Base-by-base conservation (phyloP, 2,797 vertebrate species). In the Nothura maculosa region DNA sequence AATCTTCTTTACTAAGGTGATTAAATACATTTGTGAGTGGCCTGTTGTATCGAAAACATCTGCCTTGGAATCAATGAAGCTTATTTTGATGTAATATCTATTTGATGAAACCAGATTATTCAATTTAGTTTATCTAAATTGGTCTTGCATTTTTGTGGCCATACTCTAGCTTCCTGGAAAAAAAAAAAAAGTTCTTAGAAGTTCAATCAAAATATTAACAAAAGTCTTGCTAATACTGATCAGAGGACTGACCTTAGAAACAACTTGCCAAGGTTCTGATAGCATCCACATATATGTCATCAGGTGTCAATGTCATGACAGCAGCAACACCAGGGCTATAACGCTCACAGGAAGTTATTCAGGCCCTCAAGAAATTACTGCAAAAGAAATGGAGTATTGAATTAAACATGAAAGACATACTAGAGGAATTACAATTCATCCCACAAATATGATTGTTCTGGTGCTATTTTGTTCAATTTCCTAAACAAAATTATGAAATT, bases 41-140 rank as follows among this genome's bases (percentile, higher is more conserved):
- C 47, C 86, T 32, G 21, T 67, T 95, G 84, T 87, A 81, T 77
- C 91, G 67, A 84, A 93, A 92, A 88, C 43, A 7, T 58, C 75
- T 83, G 55, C 57, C 25, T 84, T 90, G 45, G 45, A 86, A 67
- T 79, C 55, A 64, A 22, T 81, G 10, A 86, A 84, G 55, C 9
- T 79, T 86, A 81, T 84, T 91, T 89, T 73, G 18, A 18, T 30
- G 6, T 42, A 72, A 42, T 91, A 42, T 76, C 27, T 76, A 15
- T 84, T 81, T 55, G 11, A n/a, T 45, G 3, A 61, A 83, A 79
- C 18, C 8, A 67, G 13, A 83, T 81, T 86, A 73, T 81, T 87
- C 28, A 79, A 6, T 11, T 77, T 84, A 70, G 15, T 90, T 84
- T 91, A 54, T 28, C 24, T 55, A 60, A 79, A 91, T 60, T 24